Base-by-base conservation (phyloP, 2,888 invertebrate species). In the Eupithecia subumbrata region DNA sequence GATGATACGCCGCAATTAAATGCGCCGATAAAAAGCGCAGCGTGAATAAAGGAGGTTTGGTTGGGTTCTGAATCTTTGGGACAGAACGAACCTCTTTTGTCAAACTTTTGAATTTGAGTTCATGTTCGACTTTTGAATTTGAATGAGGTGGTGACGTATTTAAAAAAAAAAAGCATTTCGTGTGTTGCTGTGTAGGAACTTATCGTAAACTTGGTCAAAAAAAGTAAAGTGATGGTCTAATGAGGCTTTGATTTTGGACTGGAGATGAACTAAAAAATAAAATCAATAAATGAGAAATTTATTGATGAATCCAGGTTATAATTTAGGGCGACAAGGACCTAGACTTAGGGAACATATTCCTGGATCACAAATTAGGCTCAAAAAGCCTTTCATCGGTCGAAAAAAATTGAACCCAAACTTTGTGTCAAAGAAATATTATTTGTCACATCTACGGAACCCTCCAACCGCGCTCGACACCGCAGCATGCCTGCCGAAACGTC, bases 1-100 rank as follows among this genome's bases (percentile, higher is more conserved):
- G 93, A 94, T 94, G 94, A 94, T 94, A 94, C 93, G 89, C 87
- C 83, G 89, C 90, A 93, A 94, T 94, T 94, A 94, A 90, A 89
- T 85, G 82, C 80, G 75, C 69, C 82, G 74, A 82, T 80, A 88
- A 88, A 87, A 84, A 84, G 76, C 77, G 52, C 69, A 80, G 80
- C 80, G 85, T 80, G 75, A 76, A 79, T 76, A 73, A 79, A 75
- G 76, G 71, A 68, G 77, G 70, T 79, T 73, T 74, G 75, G 74
- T 67, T 45, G 72, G 76, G 79, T 77, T 78, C 79, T 73, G 78
- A 76, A 45, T 22, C 11, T 56, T 60, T 60, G 22, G 60, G 5
- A 60, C 5, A 25, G 12, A 60, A 56, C 22, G 56, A 56, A 60
- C 22, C 60, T 60, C 60, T 12, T 60, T 60, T 60, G 60, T 60